These are phyloP conservation scores for Limenitis camilla DNA, from an alignment of 2,888 invertebrate species.

Conservation along the genomic window DNA sequence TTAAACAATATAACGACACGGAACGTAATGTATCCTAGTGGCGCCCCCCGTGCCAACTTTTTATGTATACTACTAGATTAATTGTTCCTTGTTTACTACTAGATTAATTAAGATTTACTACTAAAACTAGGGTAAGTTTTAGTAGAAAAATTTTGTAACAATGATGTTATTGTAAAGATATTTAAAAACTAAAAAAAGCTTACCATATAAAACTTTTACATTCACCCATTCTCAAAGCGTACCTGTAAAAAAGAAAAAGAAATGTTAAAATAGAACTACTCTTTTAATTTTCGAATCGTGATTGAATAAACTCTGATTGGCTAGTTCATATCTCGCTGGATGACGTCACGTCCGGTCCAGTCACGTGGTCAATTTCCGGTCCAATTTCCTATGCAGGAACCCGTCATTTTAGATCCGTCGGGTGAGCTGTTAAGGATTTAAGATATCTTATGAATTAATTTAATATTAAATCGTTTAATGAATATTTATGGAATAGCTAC, in stretches of 20 bases:
- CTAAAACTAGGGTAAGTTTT: no score
- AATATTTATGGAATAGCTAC: neutral
- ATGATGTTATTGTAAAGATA: neutral
- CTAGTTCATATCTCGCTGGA: slow-evolving; percentile 56
- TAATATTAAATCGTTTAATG: neutral
- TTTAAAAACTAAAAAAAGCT: neutral
- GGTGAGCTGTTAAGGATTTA: neutral
- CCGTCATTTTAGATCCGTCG: slow-evolving; percentile 18
- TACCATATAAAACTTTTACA: slow-evolving; percentile 31
- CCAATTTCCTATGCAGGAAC: slow-evolving; percentile 57
- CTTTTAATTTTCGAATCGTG: slow-evolving; percentile 35
- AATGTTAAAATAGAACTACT: slow-evolving; percentile 1
- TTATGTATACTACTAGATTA: no score
- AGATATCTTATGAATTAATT: slow-evolving; percentile 5
- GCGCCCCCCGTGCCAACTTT: no score
- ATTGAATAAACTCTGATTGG: slow-evolving; percentile 64
- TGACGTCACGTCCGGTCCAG: slow-evolving; percentile 58
- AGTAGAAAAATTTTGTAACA: no score
- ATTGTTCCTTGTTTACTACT: no score
- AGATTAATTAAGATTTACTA: no score
- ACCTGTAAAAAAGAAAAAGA: slow-evolving; percentile 43
- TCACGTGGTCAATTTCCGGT: slow-evolving; percentile 66
- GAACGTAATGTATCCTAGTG: no score
- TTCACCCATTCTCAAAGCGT: slow-evolving; percentile 37
- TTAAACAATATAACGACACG: no score